A percentile compares a stretch with the other conserved stretches of the same genome.
These are phyloP conservation scores for Pseudomugil gertrudae DNA, from an alignment of 2,797 vertebrate species.

Conservation along the genomic window DNA sequence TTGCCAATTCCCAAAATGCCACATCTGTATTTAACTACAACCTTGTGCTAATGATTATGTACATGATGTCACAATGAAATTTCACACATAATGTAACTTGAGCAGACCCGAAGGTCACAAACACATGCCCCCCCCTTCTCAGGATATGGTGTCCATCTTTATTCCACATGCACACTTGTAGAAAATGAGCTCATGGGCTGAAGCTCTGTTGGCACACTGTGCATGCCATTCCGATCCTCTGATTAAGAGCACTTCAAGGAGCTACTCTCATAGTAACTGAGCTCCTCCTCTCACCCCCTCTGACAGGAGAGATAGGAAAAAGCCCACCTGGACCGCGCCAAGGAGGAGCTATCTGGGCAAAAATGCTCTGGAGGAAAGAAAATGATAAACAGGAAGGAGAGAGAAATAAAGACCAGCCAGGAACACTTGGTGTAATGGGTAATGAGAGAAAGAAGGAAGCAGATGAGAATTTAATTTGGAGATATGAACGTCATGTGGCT, in stretches of 20 bases:
- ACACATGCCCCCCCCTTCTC: conserved; percentile 39
- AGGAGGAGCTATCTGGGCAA: conserved; percentile 7
- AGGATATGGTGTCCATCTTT: conserved; percentile 31
- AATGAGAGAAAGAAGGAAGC: conserved; percentile 30
- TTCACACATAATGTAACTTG: conserved; percentile 54
- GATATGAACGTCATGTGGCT: conserved; percentile 46
- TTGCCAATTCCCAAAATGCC: conserved; percentile 6
- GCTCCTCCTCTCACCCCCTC: conserved; percentile 27
- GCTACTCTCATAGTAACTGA: conserved; percentile 44
- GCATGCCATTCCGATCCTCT: conserved; percentile 67
- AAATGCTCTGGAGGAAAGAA: conserved; percentile 18
- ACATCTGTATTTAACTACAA: conserved; percentile 24
- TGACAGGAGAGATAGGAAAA: conserved; percentile 40
- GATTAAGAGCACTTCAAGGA: conserved; percentile 49
- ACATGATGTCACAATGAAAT: conserved; percentile 57
- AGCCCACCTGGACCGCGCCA: conserved; percentile 43
- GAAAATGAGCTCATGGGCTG: conserved; percentile 62
- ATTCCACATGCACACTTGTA: conserved; percentile 36
- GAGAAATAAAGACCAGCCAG: conserved; percentile 19
- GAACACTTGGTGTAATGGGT: conserved; percentile 57
- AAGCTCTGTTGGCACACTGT: conserved; percentile 40
- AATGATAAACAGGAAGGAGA: conserved; percentile 31
- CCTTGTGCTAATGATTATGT: conserved; percentile 62
- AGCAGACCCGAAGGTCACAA: conserved; percentile 63
- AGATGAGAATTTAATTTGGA: conserved; percentile 54